Base-by-base conservation (phyloP, 2,888 invertebrate genomes). In the Tipula confusa region DNA sequence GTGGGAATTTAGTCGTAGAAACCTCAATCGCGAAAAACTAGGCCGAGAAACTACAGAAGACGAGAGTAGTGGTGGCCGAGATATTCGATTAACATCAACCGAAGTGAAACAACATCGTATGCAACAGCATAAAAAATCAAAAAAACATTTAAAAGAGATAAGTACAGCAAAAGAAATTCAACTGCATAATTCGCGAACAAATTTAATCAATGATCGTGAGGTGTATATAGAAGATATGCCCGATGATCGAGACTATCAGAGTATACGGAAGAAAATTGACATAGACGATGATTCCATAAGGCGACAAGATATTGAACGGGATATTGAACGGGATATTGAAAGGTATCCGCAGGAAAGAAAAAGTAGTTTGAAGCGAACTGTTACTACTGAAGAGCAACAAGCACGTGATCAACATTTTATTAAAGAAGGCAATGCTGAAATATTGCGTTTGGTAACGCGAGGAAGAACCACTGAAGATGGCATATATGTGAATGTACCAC, bases 341-440 rank as follows among this genome's bases (percentile, higher is more conserved):
- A 64, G 9, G 24, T 64, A 64, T 64, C 64, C 64, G 2, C 91
- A 91, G 85, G 88, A 87, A 11, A 87, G 87, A 0, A 82, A 85
- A 87, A 88, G 86, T 90, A 91, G 88, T 87, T 89, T 87, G 90
- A 91, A 85, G 86, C 86, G 83, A 89, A 24, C 64, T 4, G 24
- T 64, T 2, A 88, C 87, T 88, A 87, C 86, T 85, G 84, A 88
- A 87, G 86, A 89, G 88, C 82, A 90, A 24, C 83, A 83, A 79
- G 81, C 29, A 24, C 90, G 95, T 84, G 94, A 94, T 87, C 94
- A 94, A 86, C 93, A 94, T 86, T 96, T 94, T 87, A 95, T 95
- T 79, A 93, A 95, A 87, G 95, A 96, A 87, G 96, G 96, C 0
- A 95, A 96, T 87, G 94, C 96, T 0, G 96, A 96, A 90, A 95